phyloP scores from a whole-genome alignment of 1,140 invertebrate genomes.

The Drosophila lini region DNA sequence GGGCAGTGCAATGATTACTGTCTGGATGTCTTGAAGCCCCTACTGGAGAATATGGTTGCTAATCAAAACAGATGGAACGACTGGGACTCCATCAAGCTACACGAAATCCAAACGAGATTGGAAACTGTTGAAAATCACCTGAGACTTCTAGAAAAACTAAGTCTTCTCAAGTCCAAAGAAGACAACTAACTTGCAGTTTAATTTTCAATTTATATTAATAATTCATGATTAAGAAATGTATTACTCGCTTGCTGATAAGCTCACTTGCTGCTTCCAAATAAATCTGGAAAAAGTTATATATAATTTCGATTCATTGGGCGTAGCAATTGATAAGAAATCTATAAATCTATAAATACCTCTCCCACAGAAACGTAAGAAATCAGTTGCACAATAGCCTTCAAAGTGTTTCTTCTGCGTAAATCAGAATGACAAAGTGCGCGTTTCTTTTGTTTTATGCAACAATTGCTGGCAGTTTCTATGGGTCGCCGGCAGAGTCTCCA shows the following conservation, averaged over 20 bases:
- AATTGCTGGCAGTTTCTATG: neutral
- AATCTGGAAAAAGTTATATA: neutral
- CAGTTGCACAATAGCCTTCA: conserved; percentile 4
- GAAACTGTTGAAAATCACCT: neutral
- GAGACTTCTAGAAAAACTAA: neutral
- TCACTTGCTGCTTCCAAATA: neutral
- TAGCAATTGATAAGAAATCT: neutral
- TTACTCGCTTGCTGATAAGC: neutral
- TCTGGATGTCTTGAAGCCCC: neutral
- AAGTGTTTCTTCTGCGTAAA: neutral
- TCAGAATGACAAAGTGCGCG: conserved; percentile 4
- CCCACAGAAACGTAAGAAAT: neutral
- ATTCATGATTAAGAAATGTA: neutral
- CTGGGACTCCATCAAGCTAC: neutral
- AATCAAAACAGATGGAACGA: neutral
- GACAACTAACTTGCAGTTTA: neutral
- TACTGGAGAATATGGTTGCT: neutral
- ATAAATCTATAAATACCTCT: conserved; percentile 2
- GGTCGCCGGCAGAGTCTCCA: neutral
- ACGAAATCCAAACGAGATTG: neutral
- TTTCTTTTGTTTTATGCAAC: conserved; percentile 8
- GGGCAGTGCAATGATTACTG: neutral
- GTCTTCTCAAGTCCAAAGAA: neutral
- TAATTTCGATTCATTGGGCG: neutral
- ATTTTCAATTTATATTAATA: neutral